These are phyloP conservation scores for Epistrophe eligans DNA, from an alignment of 2,888 invertebrate species.

Conservation along the genomic window DNA sequence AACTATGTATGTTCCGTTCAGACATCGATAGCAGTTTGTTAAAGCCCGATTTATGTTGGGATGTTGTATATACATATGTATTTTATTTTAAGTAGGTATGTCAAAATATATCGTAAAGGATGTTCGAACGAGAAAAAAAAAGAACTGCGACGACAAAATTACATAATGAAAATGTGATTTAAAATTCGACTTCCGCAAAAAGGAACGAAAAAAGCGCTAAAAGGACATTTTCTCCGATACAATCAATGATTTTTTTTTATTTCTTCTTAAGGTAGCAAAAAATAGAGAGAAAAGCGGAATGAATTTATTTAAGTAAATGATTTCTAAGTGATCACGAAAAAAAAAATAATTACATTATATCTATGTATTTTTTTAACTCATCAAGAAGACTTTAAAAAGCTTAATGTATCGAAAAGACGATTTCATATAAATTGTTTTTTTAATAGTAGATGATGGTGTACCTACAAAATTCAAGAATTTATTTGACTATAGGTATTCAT, in stretches of 20 bases:
- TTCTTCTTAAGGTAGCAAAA: neutral
- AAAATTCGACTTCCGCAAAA: constrained; percentile 34
- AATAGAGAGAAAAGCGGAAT: too few relatives aligned
- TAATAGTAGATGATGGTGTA: too few relatives aligned
- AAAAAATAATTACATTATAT: neutral
- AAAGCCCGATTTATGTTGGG: neutral
- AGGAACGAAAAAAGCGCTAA: neutral
- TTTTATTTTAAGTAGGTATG: neutral
- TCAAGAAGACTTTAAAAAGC: neutral
- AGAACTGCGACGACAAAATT: neutral
- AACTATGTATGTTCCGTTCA: neutral
- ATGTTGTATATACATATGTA: too few relatives aligned
- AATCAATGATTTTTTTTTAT: constrained; percentile 13
- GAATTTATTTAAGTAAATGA: neutral
- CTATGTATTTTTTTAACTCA: neutral
- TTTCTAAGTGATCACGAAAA: neutral
- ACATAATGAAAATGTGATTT: constrained; percentile 35
- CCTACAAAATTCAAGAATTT: too few relatives aligned
- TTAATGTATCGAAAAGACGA: neutral
- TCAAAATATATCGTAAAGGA: neutral
- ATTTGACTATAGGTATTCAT: too few relatives aligned
- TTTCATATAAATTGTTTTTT: neutral
- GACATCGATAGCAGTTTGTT: constrained; percentile 25
- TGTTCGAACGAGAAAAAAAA: neutral
- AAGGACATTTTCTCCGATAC: constrained; percentile 10